Base-by-base conservation (phyloP, 2,113 vertebrate genomes). In the Pycnonotus jocosus region DNA sequence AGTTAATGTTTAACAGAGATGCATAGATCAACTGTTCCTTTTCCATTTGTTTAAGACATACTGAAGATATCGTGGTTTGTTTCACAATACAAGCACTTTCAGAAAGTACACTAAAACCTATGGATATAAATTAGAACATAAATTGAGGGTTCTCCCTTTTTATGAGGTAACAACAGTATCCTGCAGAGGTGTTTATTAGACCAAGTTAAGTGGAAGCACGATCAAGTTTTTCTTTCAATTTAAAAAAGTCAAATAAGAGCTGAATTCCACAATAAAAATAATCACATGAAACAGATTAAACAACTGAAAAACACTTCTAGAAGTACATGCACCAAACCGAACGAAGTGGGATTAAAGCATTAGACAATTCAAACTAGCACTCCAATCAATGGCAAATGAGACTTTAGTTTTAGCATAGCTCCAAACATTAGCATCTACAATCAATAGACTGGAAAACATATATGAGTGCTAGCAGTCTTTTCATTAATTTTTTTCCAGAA, bases 131-230 rank as follows among this genome's bases (percentile, higher is more conserved):
- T 96, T 81, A 94, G 91, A 95, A 91, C 69, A 96, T 79, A 95
- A 95, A 95, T 56, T 84, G 93, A 93, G 53, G 14, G 60, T 60
- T 91, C 45, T 78, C 81, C 72, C 81, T 95, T 82, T 96, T 96
- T 96, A 97, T 68, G 93, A 95, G 94, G 94, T 96, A 96, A 96
- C 91, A 96, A 93, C 83, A 14, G n/a, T 92, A 95, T 94, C 92
- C 93, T 84, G 86, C 27, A 54, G 93, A 96, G 88, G 94, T 91
- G 95, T 96, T 97, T 97, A 97, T 96, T 96, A 94, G 90, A 82
- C 57, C n/a, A 82, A 85, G 84, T 89, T 94, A 95, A 94, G 76
- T 85, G 45, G 48, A 95, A 94, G 73, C 77, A 85, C 18, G 50
- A 33, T 83, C 31, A 68, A 60, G 56, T 65, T 92, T 88, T 93